These are phyloP conservation scores for Nudaria mundana DNA, from an alignment of 2,888 invertebrate species.

Conservation along the genomic window DNA sequence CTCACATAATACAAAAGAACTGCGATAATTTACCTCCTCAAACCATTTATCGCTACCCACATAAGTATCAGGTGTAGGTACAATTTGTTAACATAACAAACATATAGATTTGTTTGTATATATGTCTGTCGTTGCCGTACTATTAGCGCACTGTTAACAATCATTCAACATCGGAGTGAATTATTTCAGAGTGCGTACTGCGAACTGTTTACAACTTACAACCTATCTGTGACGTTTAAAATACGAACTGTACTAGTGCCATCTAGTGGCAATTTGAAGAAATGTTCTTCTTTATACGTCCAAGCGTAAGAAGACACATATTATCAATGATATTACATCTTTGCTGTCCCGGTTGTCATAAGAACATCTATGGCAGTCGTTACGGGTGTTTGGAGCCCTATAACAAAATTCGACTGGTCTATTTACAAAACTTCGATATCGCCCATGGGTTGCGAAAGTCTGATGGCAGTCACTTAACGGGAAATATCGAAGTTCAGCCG, in stretches of 20 bases:
- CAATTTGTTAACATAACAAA: slow-evolving; percentile 8
- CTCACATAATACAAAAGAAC: slow-evolving; percentile 2
- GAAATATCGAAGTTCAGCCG: too few relatives aligned
- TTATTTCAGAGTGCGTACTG: background rate
- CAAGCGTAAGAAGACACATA: too few relatives aligned
- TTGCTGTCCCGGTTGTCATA: too few relatives aligned
- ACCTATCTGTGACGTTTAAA: background rate
- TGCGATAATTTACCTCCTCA: slow-evolving; percentile 1
- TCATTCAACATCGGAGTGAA: background rate
- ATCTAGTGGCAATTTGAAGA: background rate
- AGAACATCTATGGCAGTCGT: too few relatives aligned
- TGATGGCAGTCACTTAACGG: too few relatives aligned
- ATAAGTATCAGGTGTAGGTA: background rate
- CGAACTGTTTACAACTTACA: background rate
- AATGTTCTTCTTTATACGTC: too few relatives aligned
- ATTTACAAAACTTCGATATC: too few relatives aligned
- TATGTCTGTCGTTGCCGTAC: slow-evolving; percentile 7
- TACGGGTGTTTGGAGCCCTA: too few relatives aligned
- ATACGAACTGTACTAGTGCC: background rate
- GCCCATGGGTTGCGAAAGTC: too few relatives aligned
- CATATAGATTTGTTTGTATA: slow-evolving; percentile 10
- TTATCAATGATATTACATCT: too few relatives aligned
- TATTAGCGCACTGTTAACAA: slow-evolving; percentile 6
- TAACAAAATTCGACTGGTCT: too few relatives aligned
- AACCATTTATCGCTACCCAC: slow-evolving; percentile 5